Evolutionary conservation across 2,888 invertebrate genomes (phyloP), one percentile per base, ranked within the genome.

Genomic region (Tetranychus truncatus): DNA sequence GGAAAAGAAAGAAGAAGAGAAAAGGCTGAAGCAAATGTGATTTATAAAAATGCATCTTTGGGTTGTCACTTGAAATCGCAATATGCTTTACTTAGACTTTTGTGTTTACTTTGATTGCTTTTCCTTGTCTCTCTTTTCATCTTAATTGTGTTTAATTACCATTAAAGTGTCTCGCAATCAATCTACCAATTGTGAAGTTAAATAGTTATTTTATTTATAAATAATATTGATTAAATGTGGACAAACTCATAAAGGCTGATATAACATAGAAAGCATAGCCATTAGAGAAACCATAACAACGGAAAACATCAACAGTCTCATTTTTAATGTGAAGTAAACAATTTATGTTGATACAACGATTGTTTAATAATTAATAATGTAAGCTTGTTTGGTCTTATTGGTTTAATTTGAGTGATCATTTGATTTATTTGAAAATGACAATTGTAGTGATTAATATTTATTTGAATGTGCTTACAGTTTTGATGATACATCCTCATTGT

Each of bases 401-500:
- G 9, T n/a, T 69, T 18, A 6, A 34, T 34, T 34, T 34, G 34
- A 3, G 3, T 34, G 34, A 34, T 34, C 34, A 34, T 34, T 34
- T 34, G 34, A 34, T 34, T 34, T 34, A 34, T 34, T 3, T 34
- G 34, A 34, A 34, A 34, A 34, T 34, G 34, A 34, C 34, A 34
- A 3, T 34, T 34, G 34, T 34, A 34, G 5, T n/a, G 15, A 24
- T 69, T 69, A 20, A 69, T 69, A 15, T 24, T n/a, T 24, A 6
- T 5, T 24, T 20, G 9, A 69, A 24, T 69, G 15, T 9, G 9
- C 6, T n/a, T 15, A 18, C 46, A 72, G 72, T 44, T 45, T 74
- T 73, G 80, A 45, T 46, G 76, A 76, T 46, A 75, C 69, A 8
- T 73, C 73, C 34, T 76, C 76, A n/a, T 66, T 76, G 55, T 76